phyloP scores from a whole-genome alignment of 2,888 invertebrate genomes.

The Drosophila siamana region DNA sequence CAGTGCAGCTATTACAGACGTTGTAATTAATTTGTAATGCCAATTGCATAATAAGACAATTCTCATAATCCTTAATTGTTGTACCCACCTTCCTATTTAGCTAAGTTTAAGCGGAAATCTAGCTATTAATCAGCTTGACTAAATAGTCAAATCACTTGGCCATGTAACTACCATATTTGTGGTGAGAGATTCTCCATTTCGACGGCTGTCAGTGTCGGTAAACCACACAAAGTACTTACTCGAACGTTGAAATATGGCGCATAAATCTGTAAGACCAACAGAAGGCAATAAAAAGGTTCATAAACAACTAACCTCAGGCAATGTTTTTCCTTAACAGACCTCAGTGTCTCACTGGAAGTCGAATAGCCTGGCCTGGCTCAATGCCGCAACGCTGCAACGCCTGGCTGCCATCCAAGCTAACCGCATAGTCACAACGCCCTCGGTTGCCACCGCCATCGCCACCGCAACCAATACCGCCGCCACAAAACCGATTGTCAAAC shows the following conservation, averaged over 20 bases:
- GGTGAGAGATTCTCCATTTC: conserved; percentile 3
- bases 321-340: conserved; percentile 47
- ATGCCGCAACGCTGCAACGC: neutral
- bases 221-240: conserved; percentile 47
- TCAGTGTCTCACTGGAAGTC: conserved; percentile 21
- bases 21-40: too few relatives aligned
- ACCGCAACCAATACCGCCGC: conserved; percentile 29
- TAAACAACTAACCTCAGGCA: conserved; percentile 77
- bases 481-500: conserved; percentile 20
- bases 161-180: conserved; percentile 11
- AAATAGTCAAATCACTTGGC: conserved; percentile 3
- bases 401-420: conserved; percentile 22
- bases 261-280: conserved; percentile 69
- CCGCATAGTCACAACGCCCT: conserved; percentile 49
- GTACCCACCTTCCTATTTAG: neutral
- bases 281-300: conserved; percentile 72
- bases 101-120: neutral
- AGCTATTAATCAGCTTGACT: conserved; percentile 1
- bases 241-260: conserved; percentile 58
- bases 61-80: neutral
- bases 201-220: conserved; percentile 8
- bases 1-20: neutral
- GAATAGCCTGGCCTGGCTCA: conserved; percentile 11
- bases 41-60: neutral
- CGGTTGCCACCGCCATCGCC: conserved; percentile 47